Conservation (phyloP, 2,888 invertebrate genomes). For the Zygogramma bicolorata region DNA sequence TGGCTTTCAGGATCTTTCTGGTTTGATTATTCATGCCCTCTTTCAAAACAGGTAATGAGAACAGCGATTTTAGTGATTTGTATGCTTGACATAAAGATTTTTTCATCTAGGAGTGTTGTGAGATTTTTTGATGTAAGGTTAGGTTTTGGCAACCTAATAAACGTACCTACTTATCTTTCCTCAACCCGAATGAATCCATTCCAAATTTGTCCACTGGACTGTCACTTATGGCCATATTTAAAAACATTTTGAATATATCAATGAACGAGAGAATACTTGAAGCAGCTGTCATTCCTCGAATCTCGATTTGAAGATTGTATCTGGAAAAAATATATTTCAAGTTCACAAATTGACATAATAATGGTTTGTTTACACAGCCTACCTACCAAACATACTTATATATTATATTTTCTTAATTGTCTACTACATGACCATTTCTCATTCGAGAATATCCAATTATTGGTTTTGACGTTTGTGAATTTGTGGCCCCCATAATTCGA, state of each 20-base stretch:
- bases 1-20: slow-evolving; percentile 61
- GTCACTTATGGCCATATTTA: neutral
- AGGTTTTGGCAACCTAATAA: neutral
- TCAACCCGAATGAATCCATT: neutral
- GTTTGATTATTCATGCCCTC: slow-evolving; percentile 62
- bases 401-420: no score
- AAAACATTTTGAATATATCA: neutral
- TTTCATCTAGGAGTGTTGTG: neutral
- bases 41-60: slow-evolving; percentile 59
- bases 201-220: no score
- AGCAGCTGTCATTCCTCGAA: neutral
- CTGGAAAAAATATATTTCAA: neutral
- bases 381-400: neutral
- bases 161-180: neutral
- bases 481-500: no score
- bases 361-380: neutral
- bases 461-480: no score
- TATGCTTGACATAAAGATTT: neutral
- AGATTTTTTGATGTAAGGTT: neutral
- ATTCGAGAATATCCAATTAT: no score
- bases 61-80: neutral
- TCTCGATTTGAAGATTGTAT: neutral
- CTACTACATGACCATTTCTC: no score
- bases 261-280: neutral
- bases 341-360: neutral